Base-by-base conservation (phyloP, 2,797 vertebrate genomes). In the Sebastes jordani region DNA sequence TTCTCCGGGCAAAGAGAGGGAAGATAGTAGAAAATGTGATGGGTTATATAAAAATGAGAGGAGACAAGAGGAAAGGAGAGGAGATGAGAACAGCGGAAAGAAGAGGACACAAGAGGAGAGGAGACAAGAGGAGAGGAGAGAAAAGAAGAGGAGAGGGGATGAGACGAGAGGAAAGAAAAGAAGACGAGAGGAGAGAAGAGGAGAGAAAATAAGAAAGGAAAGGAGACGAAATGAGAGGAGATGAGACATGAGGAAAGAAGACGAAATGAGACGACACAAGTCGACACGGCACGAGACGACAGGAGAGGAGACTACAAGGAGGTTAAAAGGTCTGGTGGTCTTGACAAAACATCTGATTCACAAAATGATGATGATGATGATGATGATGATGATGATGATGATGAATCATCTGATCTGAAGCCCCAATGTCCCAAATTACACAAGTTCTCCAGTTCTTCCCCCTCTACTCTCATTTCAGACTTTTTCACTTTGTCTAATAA, bases 281-380 rank as follows among this genome's bases (percentile, higher is more conserved):
- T 8, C 16, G 42, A 49, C 16, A 49, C 3, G 16, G 18, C 42
- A 49, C 16, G 18, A 49, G 42, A 49, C 42, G 42, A 49, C 42
- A 49, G 11, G 54, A 46, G 29, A 73, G 52, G 73, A 16, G 36
- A 58, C 7, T 23, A 13, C 4, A 14, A 60, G 9, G 60, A 58
- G 46, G 23, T 13, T 7, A 52, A 36, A 74, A 9, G 29, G 68
- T 76, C 60, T 83, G 49, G 32, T 83, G 55, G 61, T 70, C 61
- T 80, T 73, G 56, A 71, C 77, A 86, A 91, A 95, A 91, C 72
- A 87, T 91, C 77, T 85, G 89, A 92, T 87, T 92, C 88, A 89
- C 61, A 88, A 83, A 85, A 88, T 75, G 22, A 83, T 83, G 58
- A 81, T 91, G 93, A 95, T 55, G 58, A 81, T 91, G 93, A 95